Conservation (phyloP, 2,888 invertebrate species). For the Lordiphosa fenestrarum region DNA sequence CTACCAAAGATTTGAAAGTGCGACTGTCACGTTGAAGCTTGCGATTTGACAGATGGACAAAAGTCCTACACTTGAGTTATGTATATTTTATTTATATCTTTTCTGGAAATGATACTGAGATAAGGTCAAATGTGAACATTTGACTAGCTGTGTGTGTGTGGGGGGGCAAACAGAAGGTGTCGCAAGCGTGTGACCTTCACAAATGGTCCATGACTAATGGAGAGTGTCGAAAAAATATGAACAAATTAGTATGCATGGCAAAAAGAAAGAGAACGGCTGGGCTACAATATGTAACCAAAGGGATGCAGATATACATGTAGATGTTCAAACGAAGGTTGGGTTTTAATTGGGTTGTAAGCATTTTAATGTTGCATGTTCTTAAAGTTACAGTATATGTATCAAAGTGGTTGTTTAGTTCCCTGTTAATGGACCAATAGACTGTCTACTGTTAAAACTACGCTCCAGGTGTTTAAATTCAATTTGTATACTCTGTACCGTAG, state of each 20-base stretch:
- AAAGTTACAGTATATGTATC: too few relatives aligned
- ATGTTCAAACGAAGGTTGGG: neutral
- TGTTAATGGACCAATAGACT: too few relatives aligned
- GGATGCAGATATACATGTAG: neutral
- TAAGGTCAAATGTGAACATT: conserved; percentile 39
- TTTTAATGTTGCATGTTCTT: neutral
- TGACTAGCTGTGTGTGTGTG: conserved; percentile 25
- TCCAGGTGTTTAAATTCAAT: too few relatives aligned
- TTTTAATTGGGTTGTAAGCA: neutral
- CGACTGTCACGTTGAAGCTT: conserved; percentile 43
- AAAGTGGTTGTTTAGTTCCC: too few relatives aligned
- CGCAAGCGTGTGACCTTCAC: conserved; percentile 47
- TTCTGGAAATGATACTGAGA: conserved; percentile 34
- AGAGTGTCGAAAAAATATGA: conserved; percentile 36
- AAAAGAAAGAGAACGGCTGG: neutral
- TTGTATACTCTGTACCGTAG: too few relatives aligned
- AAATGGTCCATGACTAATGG: conserved; percentile 50
- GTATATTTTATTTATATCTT: conserved; percentile 34
- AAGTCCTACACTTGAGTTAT: conserved; percentile 51
- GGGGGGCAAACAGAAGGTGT: conserved; percentile 20
- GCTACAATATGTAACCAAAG: neutral
- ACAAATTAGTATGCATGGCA: neutral
- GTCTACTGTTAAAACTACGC: too few relatives aligned
- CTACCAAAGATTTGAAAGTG: conserved; percentile 55
- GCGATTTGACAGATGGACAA: conserved; percentile 52